A percentile compares a stretch with the other conserved stretches of the same genome.
These are phyloP conservation scores for Tetrao urogallus DNA, from an alignment of 2,113 vertebrate species.

Conservation along the genomic window DNA sequence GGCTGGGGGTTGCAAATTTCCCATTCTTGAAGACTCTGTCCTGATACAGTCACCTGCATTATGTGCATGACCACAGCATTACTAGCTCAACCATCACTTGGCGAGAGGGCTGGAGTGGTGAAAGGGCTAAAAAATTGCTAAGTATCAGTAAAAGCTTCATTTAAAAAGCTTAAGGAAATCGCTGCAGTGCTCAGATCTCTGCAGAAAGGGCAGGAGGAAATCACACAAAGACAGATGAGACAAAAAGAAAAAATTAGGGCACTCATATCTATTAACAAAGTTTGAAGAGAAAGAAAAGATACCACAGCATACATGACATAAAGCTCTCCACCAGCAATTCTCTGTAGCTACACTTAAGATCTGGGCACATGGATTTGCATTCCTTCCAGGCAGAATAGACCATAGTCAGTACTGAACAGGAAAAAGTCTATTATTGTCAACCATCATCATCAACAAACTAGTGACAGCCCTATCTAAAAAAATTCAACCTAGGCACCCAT, in stretches of 20 bases:
- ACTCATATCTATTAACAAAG: not conserved
- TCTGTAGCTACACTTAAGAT: not conserved
- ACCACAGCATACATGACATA: not conserved
- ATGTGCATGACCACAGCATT: not conserved
- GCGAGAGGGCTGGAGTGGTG: not conserved
- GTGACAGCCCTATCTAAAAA: not conserved
- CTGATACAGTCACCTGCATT: not conserved
- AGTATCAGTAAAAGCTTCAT: not conserved
- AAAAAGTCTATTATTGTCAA: not conserved
- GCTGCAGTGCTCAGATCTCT: not conserved
- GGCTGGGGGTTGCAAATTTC: not conserved
- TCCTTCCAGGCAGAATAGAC: not conserved
- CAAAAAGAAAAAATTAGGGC: not conserved
- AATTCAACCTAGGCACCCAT: not conserved
- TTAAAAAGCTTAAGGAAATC: not conserved
- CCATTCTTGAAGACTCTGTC: not conserved
- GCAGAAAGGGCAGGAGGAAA: conserved; percentile 12
- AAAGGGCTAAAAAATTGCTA: not conserved
- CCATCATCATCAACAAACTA: not conserved
- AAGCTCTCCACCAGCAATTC: not conserved
- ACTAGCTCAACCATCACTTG: not conserved
- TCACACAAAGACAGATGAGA: not conserved
- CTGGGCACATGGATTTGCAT: not conserved
- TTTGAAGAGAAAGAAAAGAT: not conserved
- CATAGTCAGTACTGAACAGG: not conserved